These are phyloP conservation scores for Penaeus vannamei DNA, from an alignment of 1,140 invertebrate genomes.

Conservation along the genomic window DNA sequence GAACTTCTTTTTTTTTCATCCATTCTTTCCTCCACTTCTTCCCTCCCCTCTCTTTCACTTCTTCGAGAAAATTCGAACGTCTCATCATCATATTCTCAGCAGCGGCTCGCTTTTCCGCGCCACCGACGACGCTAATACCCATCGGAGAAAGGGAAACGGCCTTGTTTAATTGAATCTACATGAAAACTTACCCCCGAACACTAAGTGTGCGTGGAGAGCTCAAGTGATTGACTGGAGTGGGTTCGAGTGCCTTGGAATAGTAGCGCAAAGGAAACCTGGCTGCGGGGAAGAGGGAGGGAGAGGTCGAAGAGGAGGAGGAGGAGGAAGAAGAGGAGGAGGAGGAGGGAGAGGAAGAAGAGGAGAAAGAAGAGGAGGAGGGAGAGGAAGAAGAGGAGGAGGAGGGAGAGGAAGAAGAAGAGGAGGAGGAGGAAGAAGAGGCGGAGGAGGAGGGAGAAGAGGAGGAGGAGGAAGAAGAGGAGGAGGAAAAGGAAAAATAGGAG, in stretches of 20 bases:
- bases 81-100: no score
- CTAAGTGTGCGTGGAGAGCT: slow-evolving; percentile 42
- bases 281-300: neutral
- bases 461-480: no score
- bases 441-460: neutral
- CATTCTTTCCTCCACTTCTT: no score
- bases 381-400: neutral
- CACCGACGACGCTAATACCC: no score
- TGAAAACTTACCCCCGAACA: slow-evolving; percentile 36
- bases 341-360: neutral
- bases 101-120: no score
- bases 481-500: neutral
- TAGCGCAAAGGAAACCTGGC: neutral
- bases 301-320: neutral
- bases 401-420: neutral
- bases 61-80: no score
- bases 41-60: no score
- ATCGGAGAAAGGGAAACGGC: neutral
- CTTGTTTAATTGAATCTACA: slow-evolving; percentile 62
- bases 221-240: slow-evolving; percentile 59
- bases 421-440: neutral
- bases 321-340: neutral
- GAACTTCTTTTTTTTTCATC: no score
- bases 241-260: slow-evolving; percentile 60
- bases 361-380: neutral